A percentile compares a stretch with the other conserved stretches of the same genome.
Conservation (phyloP, 1,140 invertebrate genomes). For the Oryctes rhinoceros region DNA sequence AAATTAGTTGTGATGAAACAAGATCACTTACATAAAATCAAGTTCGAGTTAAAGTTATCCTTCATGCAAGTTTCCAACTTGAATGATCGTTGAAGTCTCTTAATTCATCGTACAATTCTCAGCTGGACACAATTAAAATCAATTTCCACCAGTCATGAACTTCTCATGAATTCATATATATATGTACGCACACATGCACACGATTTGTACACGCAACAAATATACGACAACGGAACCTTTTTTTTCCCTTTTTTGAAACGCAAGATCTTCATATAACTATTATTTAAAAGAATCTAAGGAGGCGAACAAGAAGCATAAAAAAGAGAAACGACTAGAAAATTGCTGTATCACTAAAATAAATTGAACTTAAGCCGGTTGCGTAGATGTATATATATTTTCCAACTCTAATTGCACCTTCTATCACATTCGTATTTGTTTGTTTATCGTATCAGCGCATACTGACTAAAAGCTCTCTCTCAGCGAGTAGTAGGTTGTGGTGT, state of each 20-base stretch:
- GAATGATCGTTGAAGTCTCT: constrained; percentile 32
- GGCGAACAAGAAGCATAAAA: constrained; percentile 13
- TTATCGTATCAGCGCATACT: constrained; percentile 34
- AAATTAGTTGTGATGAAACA: not conserved
- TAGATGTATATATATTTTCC: constrained; percentile 30
- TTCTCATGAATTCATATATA: not conserved
- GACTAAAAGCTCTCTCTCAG: constrained; percentile 24
- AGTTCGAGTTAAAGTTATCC: not conserved
- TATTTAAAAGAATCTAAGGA: constrained; percentile 9
- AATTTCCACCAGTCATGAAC: not conserved
- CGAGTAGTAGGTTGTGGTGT: constrained; percentile 19
- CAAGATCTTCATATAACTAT: constrained; percentile 5
- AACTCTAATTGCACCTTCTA: constrained; percentile 37
- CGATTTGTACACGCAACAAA: constrained; percentile 5
- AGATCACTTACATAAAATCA: constrained; percentile 12
- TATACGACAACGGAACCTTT: not conserved
- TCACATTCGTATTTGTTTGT: constrained; percentile 37
- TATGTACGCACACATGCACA: not conserved
- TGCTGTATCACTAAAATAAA: constrained; percentile 36
- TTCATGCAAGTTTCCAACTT: constrained; percentile 27
- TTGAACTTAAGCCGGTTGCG: constrained; percentile 19
- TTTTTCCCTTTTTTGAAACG: constrained; percentile 10
- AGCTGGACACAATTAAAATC: not conserved
- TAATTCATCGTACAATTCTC: not conserved
- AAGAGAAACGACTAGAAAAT: constrained; percentile 36